Evolutionary conservation across 2,888 invertebrate genomes (phyloP).

Genomic region (Tortricodes alternella): DNA sequence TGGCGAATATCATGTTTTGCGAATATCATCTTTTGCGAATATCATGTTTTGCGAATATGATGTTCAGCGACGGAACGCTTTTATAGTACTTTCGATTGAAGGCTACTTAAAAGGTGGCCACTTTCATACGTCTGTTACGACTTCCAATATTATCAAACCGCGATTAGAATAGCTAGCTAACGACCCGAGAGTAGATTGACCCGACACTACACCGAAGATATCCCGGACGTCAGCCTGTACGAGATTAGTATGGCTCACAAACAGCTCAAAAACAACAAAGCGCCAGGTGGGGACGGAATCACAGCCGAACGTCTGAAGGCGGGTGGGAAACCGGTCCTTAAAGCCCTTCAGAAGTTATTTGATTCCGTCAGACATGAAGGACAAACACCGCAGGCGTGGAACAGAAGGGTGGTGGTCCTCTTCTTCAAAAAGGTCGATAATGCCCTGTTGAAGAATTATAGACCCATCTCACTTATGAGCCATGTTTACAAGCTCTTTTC

Average conservation of each 20-base stretch:
- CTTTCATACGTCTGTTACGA: no score
- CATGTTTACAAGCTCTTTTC: conserved; percentile 1
- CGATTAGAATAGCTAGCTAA: no score
- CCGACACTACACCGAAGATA: no score
- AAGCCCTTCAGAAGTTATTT: background rate
- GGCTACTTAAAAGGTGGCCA: no score
- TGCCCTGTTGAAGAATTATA: background rate
- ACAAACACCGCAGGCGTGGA: background rate
- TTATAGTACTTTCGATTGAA: no score
- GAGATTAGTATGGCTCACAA: background rate
- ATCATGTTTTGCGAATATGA: no score
- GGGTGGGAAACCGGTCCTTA: background rate
- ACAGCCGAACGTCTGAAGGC: background rate
- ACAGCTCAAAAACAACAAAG: background rate
- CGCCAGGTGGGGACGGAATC: background rate
- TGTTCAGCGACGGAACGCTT: no score
- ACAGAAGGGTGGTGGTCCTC: background rate
- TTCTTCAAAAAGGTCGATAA: background rate
- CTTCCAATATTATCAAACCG: no score
- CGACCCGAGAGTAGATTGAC: no score
- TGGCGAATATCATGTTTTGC: no score
- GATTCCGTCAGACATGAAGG: background rate
- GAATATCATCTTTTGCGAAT: no score
- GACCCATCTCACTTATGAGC: background rate
- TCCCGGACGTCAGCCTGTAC: no score